Conservation (phyloP, 2,113 vertebrate genomes). For the Nyctibius bracteatus region DNA sequence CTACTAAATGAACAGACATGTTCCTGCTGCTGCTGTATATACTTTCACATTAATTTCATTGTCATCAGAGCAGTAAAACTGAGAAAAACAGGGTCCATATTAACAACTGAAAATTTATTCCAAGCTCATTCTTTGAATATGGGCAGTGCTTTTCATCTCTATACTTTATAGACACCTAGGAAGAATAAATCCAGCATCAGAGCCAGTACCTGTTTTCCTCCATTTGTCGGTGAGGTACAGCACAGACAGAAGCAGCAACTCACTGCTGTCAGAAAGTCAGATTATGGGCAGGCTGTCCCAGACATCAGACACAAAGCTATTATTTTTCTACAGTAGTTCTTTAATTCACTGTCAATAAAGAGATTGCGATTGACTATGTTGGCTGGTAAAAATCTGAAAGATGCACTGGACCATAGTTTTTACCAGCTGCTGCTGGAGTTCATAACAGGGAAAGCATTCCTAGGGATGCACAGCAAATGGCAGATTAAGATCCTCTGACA, state of each 20-base stretch:
- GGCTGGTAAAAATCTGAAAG: background rate
- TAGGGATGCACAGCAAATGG: background rate
- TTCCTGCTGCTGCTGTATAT: background rate
- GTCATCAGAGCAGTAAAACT: background rate
- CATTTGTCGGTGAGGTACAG: background rate
- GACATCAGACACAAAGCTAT: background rate
- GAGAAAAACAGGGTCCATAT: background rate
- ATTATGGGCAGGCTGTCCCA: background rate
- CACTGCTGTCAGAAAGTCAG: background rate
- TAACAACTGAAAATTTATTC: background rate
- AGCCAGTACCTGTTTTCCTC: background rate
- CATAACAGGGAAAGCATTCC: background rate
- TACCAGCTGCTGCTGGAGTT: background rate
- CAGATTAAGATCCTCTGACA: background rate
- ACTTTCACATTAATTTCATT: background rate
- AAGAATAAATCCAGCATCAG: background rate
- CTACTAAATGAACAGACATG: background rate
- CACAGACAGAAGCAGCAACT: background rate
- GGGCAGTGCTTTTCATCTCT: background rate
- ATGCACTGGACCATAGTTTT: background rate
- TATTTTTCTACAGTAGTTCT: background rate
- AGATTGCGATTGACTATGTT: background rate
- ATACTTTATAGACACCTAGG: background rate
- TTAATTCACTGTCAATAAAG: background rate
- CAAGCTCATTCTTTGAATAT: background rate